Evolutionary conservation across 2,113 vertebrate genomes (phyloP), one percentile per base, ranked within the genome.

Genomic region (Halichoerus grypus): DNA sequence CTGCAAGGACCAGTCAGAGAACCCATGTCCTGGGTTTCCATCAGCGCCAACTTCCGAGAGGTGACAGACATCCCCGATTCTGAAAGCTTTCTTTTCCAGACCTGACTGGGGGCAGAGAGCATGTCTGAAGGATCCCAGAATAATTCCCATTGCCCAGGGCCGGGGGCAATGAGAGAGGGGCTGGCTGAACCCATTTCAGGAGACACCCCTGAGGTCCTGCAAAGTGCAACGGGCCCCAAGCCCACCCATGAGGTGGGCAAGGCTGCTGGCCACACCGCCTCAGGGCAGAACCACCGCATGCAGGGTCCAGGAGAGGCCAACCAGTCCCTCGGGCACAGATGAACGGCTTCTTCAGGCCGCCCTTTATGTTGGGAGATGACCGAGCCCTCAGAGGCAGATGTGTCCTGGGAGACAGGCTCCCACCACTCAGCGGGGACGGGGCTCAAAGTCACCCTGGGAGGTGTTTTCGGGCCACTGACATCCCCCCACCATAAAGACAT

Each of bases 111-210:
- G 16, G 7, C 7, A 49, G n/a, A 10, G 26, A 36, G 39, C 33
- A n/a, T 21, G 2, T 14, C 2, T 63, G 80, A 72, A 55, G 18
- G 36, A 15, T 15, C n/a, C 16, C 42, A 63, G 46, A 91, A 42
- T 4, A 12, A 61, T 26, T 9, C n/a, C 61, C 36, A 15, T 11
- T 4, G 7, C n/a, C 14, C 24, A 18, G 26, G 21, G 13, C 42
- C 3, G 0, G 5, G 7, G 57, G 9, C 53, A 13, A 13, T 1
- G 4, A 24, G 3, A 8, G 9, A 28, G 49, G 7, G 26, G 26
- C 74, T 49, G 46, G 74, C 26, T 1, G n/a, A 19, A 18, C 15
- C 16, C 0, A 1, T 9, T 1, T 12, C 7, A 72, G 36, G 12
- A 53, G n/a, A 51, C 31, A 13, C 72, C 36, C 14, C 3, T 10